Percentiles rank a stretch among this genome's conserved stretches.
These are phyloP conservation scores for Saturnia japonica DNA, from an alignment of 2,888 invertebrate genomes.

Conservation along the genomic window DNA sequence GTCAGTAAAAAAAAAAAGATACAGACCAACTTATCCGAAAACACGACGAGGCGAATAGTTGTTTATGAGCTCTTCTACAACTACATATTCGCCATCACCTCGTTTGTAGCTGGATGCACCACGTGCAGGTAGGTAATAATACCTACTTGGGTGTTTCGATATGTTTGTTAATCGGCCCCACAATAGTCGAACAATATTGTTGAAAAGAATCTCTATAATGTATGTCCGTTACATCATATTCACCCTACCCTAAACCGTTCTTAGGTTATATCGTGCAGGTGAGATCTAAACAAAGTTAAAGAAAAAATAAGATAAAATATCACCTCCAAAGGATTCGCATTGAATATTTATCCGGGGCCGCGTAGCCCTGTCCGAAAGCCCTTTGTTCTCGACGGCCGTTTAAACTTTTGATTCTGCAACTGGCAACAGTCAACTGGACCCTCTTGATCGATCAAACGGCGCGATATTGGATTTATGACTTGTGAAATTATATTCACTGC, in stretches of 20 bases:
- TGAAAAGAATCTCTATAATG: background rate
- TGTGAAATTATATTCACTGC: slow-evolving; percentile 40
- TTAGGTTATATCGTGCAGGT: slow-evolving; percentile 64
- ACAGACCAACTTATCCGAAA: background rate
- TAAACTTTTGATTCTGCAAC: slow-evolving; percentile 82
- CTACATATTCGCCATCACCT: background rate
- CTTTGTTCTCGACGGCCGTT: slow-evolving; percentile 80
- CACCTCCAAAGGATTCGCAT: slow-evolving; percentile 80
- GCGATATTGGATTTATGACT: slow-evolving; percentile 30
- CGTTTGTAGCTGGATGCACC: background rate
- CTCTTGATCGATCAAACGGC: slow-evolving; percentile 62
- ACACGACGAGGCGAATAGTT: background rate
- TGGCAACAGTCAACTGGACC: slow-evolving; percentile 80
- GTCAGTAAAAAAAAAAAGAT: too few species aligned
- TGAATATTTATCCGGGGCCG: slow-evolving; percentile 77
- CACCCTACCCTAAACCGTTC: slow-evolving; percentile 6
- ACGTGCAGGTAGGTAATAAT: background rate
- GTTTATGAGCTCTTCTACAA: background rate
- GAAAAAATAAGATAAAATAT: slow-evolving; percentile 77
- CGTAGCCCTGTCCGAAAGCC: slow-evolving; percentile 71
- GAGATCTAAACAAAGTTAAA: slow-evolving; percentile 55
- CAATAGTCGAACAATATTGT: background rate
- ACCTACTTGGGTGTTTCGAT: background rate
- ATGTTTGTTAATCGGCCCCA: background rate
- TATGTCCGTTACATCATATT: background rate